Base-by-base conservation (phyloP, 1,140 invertebrate species). In the Cydia pomonella region DNA sequence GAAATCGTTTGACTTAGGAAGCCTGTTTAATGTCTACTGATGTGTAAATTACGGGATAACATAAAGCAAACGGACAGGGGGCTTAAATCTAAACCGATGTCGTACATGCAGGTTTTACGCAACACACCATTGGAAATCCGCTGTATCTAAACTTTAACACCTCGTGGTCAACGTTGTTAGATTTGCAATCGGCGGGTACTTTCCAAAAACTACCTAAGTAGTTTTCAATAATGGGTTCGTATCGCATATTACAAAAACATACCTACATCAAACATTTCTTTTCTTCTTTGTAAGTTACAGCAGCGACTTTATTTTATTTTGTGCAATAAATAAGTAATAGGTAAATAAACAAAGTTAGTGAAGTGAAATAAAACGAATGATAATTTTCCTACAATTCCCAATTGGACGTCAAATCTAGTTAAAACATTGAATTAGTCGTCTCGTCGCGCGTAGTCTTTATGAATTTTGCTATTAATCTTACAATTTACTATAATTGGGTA, bases 71-170 rank as follows among this genome's bases (percentile, higher is more conserved):
- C 16, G 64, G 64, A 69, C 29, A 69, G 64, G 27, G 27, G 41
- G 27, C 64, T 69, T 69, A 69, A 69, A 38, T 69, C 64, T 69
- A 69, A 38, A 2, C 64, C 27, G 53, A 21, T 69, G 64, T 69
- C 64, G 25, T 69, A 69, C 64, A 69, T 69, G 64, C 64, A 33
- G 29, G 64, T 41, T 69, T 64, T 69, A 69, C 64, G 64, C 64
- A 69, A 69, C 29, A 29, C 64, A 69, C 64, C 33, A 69, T 69
- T 33, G 29, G 27, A 69, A 69, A 69, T 59, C 53, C 53, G 18
- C 47, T 50, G 47, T 18, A 4, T 50, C 47, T 50, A 59, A 59
- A 59, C 53, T 59, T 59, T 23, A 59, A 38, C 29, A 69, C 16
- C 27, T 27, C 63, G 63, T 29, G 25, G 63, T 29, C n/a, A 53